Percentiles rank a stretch among this genome's conserved stretches.
Evolutionary conservation across 2,113 vertebrate species (phyloP).

Genomic region (Diadophis punctatus): DNA sequence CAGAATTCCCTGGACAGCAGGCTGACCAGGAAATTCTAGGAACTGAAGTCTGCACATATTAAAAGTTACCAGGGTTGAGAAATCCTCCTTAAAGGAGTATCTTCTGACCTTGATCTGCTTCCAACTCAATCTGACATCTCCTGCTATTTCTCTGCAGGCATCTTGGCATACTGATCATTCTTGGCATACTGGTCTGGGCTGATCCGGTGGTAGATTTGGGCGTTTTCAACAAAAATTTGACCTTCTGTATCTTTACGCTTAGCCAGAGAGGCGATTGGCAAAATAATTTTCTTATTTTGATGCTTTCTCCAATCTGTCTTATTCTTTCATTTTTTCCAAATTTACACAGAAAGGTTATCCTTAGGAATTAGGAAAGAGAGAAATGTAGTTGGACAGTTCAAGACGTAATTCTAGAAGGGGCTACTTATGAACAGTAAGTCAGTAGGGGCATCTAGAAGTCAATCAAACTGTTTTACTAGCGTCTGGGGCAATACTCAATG

Average conservation of each 20-base stretch:
- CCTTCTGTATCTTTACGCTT: not conserved
- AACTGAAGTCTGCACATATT: not conserved
- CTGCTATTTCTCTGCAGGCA: not conserved
- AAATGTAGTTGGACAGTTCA: not conserved
- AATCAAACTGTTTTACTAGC: not conserved
- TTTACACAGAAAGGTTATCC: not conserved
- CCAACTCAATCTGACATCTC: not conserved
- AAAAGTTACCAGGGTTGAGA: not conserved
- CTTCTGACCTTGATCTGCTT: not conserved
- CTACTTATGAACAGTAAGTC: not conserved
- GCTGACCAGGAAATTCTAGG: not conserved
- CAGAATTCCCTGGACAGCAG: not conserved
- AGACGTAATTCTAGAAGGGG: not conserved
- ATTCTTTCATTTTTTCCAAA: not conserved
- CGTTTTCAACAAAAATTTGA: conserved; percentile 13
- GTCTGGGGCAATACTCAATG: not conserved
- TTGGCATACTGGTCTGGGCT: not conserved
- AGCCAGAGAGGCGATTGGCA: not conserved
- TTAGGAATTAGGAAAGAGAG: not conserved
- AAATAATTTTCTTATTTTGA: not conserved
- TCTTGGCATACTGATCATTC: not conserved
- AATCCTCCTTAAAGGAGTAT: not conserved
- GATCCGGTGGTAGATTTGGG: conserved; percentile 18
- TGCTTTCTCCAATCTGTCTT: not conserved
- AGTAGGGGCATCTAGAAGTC: not conserved